Evolutionary conservation across 2,113 vertebrate genomes (phyloP), one percentile per base, ranked within the genome.

Genomic region (Mobula birostris): DNA sequence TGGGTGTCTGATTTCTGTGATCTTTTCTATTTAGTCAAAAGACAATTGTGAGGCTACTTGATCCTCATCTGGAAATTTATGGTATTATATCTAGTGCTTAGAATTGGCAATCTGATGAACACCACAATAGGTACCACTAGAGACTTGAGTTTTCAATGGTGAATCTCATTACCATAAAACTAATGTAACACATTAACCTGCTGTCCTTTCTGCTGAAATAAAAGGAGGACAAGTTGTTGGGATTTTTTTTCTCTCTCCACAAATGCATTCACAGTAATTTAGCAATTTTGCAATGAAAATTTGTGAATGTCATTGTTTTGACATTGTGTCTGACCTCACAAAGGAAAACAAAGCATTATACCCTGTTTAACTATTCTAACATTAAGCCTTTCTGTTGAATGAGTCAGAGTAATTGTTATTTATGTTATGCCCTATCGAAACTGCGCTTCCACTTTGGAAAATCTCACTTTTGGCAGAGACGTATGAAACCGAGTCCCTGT

Each of bases 1-100:
- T 95, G 94, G 95, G 95, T 94, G 94, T 90, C 94, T 94, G 94
- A 94, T 96, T 96, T 94, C 94, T 94, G 79, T 0, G 90, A 95
- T 94, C 82, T 7, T 95, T 94, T 40, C 94, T 96, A 95, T 97
- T 97, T 95, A 97, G 94, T 24, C 7, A 58, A 83, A 90, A 87
- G 95, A 96, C 95, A 97, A 97, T 95, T 94, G 95, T 95, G 94
- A 95, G 93, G 24, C 88, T 94, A 94, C 91, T 63, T 85, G 77
- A 94, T 95, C 94, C 94, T 94, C 95, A 94, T 95, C 91, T 74
- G 36, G 21, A 93, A 76, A 74, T 93, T 93, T 93, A 40, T 74
- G 24, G 68, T 32, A 93, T 93, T 93, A 74, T 74, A 74, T 56
- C 5, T 7, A 36, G 21, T 93, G 36, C 91, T 93, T 27, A 27